Percentiles rank a stretch among this genome's conserved stretches.
These are phyloP conservation scores for Equus quagga DNA, from an alignment of 2,113 vertebrate genomes.

Conservation along the genomic window DNA sequence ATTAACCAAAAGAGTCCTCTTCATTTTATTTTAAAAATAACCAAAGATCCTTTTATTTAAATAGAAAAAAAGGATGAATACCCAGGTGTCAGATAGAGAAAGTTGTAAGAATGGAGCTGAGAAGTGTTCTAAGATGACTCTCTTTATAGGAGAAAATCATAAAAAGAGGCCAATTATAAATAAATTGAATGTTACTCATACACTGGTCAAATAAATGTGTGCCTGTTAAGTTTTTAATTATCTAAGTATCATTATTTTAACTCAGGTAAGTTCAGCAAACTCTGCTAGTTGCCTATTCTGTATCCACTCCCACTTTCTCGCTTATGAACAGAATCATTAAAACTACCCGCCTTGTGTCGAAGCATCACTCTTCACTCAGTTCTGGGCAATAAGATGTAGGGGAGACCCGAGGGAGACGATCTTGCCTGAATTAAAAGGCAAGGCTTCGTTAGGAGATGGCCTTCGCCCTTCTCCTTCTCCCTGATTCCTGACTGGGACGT, in stretches of 20 bases:
- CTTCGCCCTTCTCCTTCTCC: neutral
- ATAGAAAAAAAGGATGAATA: neutral
- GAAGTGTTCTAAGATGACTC: neutral
- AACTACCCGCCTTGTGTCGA: neutral
- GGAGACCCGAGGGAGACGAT: neutral
- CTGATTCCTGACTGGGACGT: neutral
- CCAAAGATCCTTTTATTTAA: neutral
- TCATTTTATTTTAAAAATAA: neutral
- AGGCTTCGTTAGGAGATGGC: neutral
- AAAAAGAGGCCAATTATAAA: neutral
- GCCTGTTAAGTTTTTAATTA: neutral
- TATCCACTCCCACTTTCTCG: neutral
- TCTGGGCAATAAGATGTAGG: neutral
- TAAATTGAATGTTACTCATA: neutral
- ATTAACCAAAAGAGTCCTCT: neutral
- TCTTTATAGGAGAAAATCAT: neutral
- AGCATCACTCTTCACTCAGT: neutral
- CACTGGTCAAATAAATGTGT: neutral
- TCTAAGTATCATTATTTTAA: neutral
- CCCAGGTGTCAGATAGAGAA: neutral
- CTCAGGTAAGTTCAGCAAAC: neutral
- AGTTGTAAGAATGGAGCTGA: neutral
- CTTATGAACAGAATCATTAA: neutral
- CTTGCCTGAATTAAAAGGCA: neutral
- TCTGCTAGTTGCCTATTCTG: neutral